Conservation (phyloP, 2,797 vertebrate species). For the Simalia tracyae region DNA sequence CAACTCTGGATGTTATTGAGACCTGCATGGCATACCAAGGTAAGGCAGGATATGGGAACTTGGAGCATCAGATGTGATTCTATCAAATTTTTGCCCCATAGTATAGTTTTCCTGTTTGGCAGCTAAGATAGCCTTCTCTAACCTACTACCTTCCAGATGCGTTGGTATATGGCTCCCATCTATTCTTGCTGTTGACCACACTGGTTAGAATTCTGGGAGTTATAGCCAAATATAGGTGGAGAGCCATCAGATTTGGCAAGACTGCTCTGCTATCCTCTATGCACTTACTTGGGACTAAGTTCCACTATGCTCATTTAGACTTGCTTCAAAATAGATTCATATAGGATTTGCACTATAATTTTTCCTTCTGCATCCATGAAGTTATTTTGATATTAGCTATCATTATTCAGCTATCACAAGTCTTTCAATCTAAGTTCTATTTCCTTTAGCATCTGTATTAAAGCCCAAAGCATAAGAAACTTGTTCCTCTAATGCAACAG, state of each 20-base stretch:
- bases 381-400: not conserved
- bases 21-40: slow-evolving; percentile 96
- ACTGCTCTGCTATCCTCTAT: not conserved
- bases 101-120: slow-evolving; percentile 20
- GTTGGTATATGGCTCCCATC: not conserved
- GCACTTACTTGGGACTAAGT: not conserved
- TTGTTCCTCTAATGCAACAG: not conserved
- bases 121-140: not conserved
- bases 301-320: not conserved
- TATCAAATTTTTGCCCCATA: not conserved
- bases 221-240: not conserved
- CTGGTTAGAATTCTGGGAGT: not conserved
- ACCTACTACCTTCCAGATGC: not conserved
- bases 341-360: not conserved
- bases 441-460: not conserved
- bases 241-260: not conserved
- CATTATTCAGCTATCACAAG: not conserved
- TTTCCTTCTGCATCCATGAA: slow-evolving; percentile 15
- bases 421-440: not conserved
- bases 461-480: not conserved
- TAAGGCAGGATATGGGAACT: slow-evolving; percentile 60
- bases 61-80: slow-evolving; percentile 33
- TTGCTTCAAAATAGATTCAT: not conserved
- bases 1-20: slow-evolving; percentile 96
- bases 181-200: not conserved